Conservation (phyloP, 1,140 invertebrate species). For the Popillia japonica region DNA sequence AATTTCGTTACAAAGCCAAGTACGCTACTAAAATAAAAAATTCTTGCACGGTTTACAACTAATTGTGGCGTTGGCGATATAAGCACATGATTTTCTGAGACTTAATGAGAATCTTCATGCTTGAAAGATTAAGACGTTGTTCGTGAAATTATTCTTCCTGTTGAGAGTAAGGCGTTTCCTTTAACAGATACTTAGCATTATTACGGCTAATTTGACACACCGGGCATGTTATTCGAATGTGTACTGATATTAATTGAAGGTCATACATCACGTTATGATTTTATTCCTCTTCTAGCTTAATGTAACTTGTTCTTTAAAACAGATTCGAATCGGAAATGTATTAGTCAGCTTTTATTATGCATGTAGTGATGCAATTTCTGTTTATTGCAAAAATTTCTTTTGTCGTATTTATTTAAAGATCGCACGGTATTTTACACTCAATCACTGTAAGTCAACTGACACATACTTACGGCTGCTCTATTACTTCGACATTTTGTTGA, state of each 20-base stretch:
- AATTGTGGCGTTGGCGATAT: neutral
- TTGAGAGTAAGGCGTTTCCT: slow-evolving; percentile 1
- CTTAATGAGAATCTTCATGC: slow-evolving; percentile 6
- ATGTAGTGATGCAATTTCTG: too few relatives aligned
- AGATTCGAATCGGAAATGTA: too few relatives aligned
- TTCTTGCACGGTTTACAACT: neutral
- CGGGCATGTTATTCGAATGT: neutral
- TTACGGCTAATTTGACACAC: neutral
- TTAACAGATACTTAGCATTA: neutral
- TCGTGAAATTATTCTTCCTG: slow-evolving; percentile 18
- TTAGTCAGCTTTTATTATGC: too few relatives aligned
- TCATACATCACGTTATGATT: neutral
- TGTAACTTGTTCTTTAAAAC: too few relatives aligned
- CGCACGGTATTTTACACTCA: too few relatives aligned
- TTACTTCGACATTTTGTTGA: too few relatives aligned
- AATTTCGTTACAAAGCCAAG: too few relatives aligned
- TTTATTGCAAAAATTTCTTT: too few relatives aligned
- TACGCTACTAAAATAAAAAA: neutral
- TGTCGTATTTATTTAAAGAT: too few relatives aligned
- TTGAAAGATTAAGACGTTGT: neutral
- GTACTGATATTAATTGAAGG: neutral
- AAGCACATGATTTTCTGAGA: neutral
- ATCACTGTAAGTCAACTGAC: too few relatives aligned
- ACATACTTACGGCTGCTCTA: too few relatives aligned
- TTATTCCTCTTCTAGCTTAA: too few relatives aligned